phyloP scores from a whole-genome alignment of 2,888 invertebrate species.

The Sminthurides aquaticus region DNA sequence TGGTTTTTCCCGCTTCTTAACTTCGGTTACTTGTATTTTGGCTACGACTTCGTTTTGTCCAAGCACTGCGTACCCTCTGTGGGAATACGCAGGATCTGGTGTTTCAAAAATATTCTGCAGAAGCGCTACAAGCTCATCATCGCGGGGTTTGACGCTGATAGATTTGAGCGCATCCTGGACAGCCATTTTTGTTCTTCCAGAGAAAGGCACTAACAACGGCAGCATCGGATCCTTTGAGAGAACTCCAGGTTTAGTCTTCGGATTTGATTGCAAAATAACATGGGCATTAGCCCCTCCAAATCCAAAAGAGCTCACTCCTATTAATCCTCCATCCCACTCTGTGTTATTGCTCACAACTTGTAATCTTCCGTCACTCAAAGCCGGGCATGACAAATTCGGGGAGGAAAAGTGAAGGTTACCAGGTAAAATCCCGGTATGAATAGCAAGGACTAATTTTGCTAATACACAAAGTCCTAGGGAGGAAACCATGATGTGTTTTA shows the following conservation, averaged over 20 bases:
- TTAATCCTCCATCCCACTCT: neutral
- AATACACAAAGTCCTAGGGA: constrained; percentile 72
- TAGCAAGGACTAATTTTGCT: constrained; percentile 83
- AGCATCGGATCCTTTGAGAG: constrained; percentile 41
- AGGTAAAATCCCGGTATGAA: constrained; percentile 84
- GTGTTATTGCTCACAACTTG: constrained; percentile 72
- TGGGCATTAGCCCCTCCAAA: constrained; percentile 21
- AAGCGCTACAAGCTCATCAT: constrained; percentile 10
- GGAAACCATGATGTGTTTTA: too few species aligned
- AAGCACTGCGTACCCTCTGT: constrained; percentile 13
- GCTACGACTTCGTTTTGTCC: constrained; percentile 1
- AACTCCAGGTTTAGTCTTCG: constrained; percentile 44
- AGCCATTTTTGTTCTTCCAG: constrained; percentile 15
- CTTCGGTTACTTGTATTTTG: neutral
- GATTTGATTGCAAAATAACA: constrained; percentile 39
- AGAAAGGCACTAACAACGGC: constrained; percentile 14
- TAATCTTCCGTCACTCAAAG: constrained; percentile 80
- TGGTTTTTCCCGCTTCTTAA: constrained; percentile 53
- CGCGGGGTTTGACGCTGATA: constrained; percentile 47
- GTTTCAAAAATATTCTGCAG: constrained; percentile 15
- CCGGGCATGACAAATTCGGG: constrained; percentile 86
- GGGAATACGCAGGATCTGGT: constrained; percentile 13
- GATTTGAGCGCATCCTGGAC: constrained; percentile 7
- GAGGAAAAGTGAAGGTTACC: constrained; percentile 78
- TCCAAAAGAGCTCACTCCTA: constrained; percentile 18